Evolutionary conservation across 2,113 vertebrate species (phyloP), one percentile per base, ranked within the genome.

Genomic region (Pardalotus punctatus): DNA sequence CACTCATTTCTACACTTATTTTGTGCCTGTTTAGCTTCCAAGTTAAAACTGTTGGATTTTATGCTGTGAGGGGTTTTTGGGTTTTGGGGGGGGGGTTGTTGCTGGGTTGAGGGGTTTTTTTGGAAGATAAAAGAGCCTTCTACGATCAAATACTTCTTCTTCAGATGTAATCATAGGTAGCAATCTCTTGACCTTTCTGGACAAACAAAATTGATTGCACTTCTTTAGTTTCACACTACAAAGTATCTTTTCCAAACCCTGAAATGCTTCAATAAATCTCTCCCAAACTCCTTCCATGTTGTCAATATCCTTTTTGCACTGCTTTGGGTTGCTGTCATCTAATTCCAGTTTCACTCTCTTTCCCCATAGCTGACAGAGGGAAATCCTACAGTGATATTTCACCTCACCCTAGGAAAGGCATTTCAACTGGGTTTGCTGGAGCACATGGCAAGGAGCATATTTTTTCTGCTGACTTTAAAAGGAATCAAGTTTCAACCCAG

Each of bases 161-260:
- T 94, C 76, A 86, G 71, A 73, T 74, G 53, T 51, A 95, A 80
- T 81, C 60, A 36, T 28, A 90, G 77, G 72, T 81, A 81, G 35
- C n/a, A 67, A 86, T 67, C 88, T 67, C 64, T 89, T 86, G 85
- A 91, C 88, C 86, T 88, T 88, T 91, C 43, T 53, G 56, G 69
- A 62, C 65, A 94, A 84, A 89, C 4, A 69, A 66, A 92, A 92
- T 84, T 78, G 93, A 92, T 81, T 58, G 42, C 15, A 51, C 22
- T 80, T 86, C 65, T 81, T 86, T 18, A 74, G 76, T 84, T 92
- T 77, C 88, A 84, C 42, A 45, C 72, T 67, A 86, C 64, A 86
- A 96, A 91, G 56, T 25, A 81, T 27, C 51, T 83, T 73, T 81
- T 84, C 82, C 67, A 70, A 88, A 83, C 31, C 12, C 33, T 45